These are phyloP conservation scores for Poecilus cupreus DNA, from an alignment of 2,888 invertebrate genomes.

Conservation along the genomic window DNA sequence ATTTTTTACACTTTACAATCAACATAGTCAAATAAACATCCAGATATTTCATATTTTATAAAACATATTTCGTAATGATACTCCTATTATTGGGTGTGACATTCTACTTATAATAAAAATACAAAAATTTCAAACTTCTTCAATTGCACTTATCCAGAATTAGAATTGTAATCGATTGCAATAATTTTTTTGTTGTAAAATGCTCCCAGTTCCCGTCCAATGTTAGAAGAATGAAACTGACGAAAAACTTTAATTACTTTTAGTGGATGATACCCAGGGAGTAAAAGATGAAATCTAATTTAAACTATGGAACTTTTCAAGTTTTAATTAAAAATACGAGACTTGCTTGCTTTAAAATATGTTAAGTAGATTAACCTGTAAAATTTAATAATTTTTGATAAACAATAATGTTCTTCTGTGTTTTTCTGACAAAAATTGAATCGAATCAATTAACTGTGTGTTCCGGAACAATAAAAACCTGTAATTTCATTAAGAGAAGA, in stretches of 20 bases:
- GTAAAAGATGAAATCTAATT: slow-evolving; percentile 14
- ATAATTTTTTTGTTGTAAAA: background rate
- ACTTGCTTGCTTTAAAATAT: background rate
- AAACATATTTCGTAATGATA: no score
- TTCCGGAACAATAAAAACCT: background rate
- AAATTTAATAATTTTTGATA: background rate
- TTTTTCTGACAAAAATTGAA: background rate
- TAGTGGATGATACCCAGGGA: slow-evolving; percentile 7
- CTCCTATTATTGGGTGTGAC: no score
- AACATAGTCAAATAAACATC: no score
- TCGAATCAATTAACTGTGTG: background rate
- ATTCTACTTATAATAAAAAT: no score
- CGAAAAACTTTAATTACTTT: slow-evolving; percentile 32
- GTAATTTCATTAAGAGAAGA: background rate
- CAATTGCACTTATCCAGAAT: background rate
- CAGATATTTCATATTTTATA: no score
- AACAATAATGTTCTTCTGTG: background rate
- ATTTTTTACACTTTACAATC: no score
- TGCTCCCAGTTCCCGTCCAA: background rate
- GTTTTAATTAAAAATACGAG: slow-evolving; percentile 31
- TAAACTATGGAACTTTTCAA: slow-evolving; percentile 23
- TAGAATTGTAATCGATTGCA: background rate
- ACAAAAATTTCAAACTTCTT: background rate
- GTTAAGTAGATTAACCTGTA: background rate
- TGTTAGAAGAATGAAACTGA: slow-evolving; percentile 6